Base-by-base conservation (phyloP, 2,888 invertebrate species). In the Eupithecia centaureata region DNA sequence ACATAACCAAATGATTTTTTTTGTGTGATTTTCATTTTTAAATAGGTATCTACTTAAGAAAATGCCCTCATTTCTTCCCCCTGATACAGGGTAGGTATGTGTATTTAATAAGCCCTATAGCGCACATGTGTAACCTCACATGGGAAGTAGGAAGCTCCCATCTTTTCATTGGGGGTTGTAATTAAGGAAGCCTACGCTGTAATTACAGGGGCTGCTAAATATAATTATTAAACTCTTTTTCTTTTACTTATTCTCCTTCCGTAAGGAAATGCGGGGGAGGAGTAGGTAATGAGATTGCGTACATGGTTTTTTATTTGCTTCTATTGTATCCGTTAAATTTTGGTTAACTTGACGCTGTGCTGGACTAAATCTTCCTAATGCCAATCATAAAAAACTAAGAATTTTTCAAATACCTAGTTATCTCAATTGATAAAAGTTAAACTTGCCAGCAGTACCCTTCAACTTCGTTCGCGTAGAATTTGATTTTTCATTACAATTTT, bases 161-260 rank as follows among this genome's bases (percentile, higher is more conserved):
- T 87, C 90, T 87, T 93, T 90, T 92, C 91, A 91, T 91, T 92
- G 86, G 87, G 84, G 80, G 79, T 82, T 84, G 86, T 89, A 90
- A 92, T 92, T 92, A 92, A 89, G 87, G 88, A 92, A 92, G 86
- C 89, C 88, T 86, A 83, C 83, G 82, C 85, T 84, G 86, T 92
- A 91, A 92, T 92, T 92, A 90, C 92, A 89, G 92, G 92, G 92
- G 92, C 79, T 87, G 91, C 92, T 92, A 91, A 92, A 93, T 91
- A 91, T 93, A 92, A 92, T 92, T 89, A 91, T 92, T 86, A 79
- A 87, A 89, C 81, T 84, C 87, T 87, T 88, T 72, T 86, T 85
- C 82, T 85, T 86, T 87, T 88, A 83, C 82, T 66, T 79, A 73
- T 74, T 79, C 82, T 84, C 83, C 86, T 80, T 86, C 83, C 84